phyloP scores from a whole-genome alignment of 1,140 invertebrate species.

The Pachyrhynchus sulphureomaculatus region DNA sequence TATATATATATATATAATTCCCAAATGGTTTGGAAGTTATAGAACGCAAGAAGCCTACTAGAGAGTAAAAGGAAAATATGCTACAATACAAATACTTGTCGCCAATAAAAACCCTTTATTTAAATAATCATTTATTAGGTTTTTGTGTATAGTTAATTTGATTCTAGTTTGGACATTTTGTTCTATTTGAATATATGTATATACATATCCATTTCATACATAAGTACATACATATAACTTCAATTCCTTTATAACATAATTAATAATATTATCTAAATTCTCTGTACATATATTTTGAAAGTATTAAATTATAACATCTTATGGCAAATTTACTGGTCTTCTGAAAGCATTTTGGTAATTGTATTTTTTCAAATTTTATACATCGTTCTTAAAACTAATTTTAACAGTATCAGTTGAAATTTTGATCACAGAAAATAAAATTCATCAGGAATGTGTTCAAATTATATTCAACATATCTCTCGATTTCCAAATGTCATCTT shows the following conservation, averaged over 20 bases:
- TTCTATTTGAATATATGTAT: constrained; percentile 18
- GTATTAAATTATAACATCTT: too few relatives aligned
- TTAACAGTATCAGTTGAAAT: neutral
- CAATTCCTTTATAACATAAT: constrained; percentile 20
- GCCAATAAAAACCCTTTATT: neutral
- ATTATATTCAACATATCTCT: too few relatives aligned
- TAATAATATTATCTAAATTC: constrained; percentile 10
- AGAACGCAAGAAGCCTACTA: too few relatives aligned
- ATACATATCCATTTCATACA: constrained; percentile 10
- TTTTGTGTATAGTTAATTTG: constrained; percentile 4
- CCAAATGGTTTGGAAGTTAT: too few relatives aligned
- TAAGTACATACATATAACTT: constrained; percentile 19
- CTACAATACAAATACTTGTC: neutral
- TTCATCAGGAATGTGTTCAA: too few relatives aligned
- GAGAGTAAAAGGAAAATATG: too few relatives aligned
- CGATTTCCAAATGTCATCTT: too few relatives aligned
- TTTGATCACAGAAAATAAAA: neutral
- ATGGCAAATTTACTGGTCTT: neutral
- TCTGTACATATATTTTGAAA: constrained; percentile 17
- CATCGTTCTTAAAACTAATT: neutral
- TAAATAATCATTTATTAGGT: constrained; percentile 1
- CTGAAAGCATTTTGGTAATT: constrained; percentile 2
- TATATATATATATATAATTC: too few relatives aligned
- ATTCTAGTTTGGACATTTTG: constrained; percentile 8
- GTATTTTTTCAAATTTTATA: neutral